These are phyloP conservation scores for Psophia crepitans DNA, from an alignment of 2,113 vertebrate genomes.

Conservation along the genomic window DNA sequence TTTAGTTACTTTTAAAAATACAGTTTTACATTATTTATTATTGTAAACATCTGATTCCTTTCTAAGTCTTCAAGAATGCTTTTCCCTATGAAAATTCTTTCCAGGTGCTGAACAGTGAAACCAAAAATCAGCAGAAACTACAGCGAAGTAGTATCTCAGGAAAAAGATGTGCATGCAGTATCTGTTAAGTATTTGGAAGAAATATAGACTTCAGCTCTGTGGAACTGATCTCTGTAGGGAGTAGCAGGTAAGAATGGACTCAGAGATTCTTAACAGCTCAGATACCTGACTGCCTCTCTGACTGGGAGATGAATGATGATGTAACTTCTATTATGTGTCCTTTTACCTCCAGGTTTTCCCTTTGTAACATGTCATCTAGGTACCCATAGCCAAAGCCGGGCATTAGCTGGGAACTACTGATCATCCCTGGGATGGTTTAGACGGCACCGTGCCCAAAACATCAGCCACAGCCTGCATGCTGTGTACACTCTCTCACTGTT, in stretches of 20 bases:
- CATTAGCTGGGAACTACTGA: background rate
- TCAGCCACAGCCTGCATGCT: background rate
- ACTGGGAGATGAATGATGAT: background rate
- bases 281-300: background rate
- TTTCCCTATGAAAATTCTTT: background rate
- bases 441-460: background rate
- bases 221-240: background rate
- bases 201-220: background rate
- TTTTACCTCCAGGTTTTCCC: background rate
- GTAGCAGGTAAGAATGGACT: background rate
- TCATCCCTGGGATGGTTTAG: background rate
- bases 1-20: background rate
- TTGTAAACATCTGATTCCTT: background rate
- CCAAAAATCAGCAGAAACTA: background rate
- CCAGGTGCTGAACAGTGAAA: background rate
- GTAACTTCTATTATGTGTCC: background rate
- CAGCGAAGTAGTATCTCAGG: background rate
- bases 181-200: background rate
- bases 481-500: background rate
- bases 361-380: background rate
- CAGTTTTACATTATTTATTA: slow-evolving; percentile 23
- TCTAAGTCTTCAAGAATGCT: background rate
- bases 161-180: background rate
- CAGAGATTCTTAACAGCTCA: background rate
- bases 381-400: background rate